Evolutionary conservation across 2,888 invertebrate species (phyloP).

Genomic region (Drymonia ruficornis): DNA sequence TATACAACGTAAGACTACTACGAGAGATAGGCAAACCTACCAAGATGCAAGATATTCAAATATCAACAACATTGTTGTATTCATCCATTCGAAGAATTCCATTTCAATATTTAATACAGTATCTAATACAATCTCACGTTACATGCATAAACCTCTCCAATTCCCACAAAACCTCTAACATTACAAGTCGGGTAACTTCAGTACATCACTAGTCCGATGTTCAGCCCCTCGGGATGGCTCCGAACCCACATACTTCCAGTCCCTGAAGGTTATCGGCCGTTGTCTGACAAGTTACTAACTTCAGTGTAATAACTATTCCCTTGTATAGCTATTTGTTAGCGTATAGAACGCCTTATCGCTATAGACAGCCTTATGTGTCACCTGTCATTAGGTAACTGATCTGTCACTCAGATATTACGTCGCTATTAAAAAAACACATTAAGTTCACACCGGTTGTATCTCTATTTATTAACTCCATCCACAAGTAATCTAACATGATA

Average conservation of each 20-base stretch:
- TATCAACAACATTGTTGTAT: no score
- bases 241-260: constrained; percentile 30
- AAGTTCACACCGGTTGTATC: no score
- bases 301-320: constrained; percentile 2
- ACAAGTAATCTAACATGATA: no score
- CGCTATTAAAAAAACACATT: no score
- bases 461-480: no score
- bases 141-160: not conserved
- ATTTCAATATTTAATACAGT: not conserved
- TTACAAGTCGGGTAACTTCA: constrained; percentile 6
- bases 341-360: no score
- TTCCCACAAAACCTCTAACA: not conserved
- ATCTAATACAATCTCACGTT: not conserved
- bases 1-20: no score
- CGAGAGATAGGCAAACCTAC: not conserved
- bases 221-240: constrained; percentile 29
- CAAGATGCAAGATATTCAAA: not conserved
- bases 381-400: no score
- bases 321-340: not conserved
- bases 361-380: no score
- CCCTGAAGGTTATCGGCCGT: constrained; percentile 35
- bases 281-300: constrained; percentile 36
- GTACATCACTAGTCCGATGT: constrained; percentile 23
- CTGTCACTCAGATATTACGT: no score
- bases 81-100: not conserved